phyloP scores from a whole-genome alignment of 2,113 vertebrate genomes.

The Calonectris borealis region DNA sequence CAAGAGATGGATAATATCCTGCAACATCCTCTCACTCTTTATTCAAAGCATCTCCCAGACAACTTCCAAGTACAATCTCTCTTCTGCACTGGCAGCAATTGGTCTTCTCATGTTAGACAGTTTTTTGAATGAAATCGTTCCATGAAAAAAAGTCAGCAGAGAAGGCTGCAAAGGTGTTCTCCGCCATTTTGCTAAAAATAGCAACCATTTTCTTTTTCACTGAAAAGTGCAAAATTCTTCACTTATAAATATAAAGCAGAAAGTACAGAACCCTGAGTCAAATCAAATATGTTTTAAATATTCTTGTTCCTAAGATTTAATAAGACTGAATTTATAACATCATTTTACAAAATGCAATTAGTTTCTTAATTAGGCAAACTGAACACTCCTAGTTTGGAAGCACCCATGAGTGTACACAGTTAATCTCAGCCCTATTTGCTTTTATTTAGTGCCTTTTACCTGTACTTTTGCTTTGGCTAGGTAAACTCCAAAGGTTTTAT shows the following conservation, averaged over 20 bases:
- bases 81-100: background rate
- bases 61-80: background rate
- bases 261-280: background rate
- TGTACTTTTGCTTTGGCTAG: background rate
- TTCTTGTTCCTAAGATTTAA: background rate
- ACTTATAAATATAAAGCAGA: background rate
- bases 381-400: background rate
- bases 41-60: background rate
- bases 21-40: background rate
- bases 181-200: background rate
- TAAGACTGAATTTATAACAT: background rate
- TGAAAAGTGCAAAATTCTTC: background rate
- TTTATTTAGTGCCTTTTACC: constrained; percentile 20
- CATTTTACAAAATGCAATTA: background rate
- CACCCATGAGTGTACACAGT: background rate
- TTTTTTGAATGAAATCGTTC: background rate
- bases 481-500: constrained; percentile 36
- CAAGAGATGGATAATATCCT: background rate
- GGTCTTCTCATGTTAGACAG: background rate
- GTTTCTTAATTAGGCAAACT: constrained; percentile 7
- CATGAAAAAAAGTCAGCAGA: background rate
- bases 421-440: constrained; percentile 11
- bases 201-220: background rate
- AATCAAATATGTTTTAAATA: background rate
- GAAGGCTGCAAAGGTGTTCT: background rate